Evolutionary conservation across 2,888 invertebrate genomes (phyloP), one percentile per base, ranked within the genome.

Genomic region (Plebejus melissa): DNA sequence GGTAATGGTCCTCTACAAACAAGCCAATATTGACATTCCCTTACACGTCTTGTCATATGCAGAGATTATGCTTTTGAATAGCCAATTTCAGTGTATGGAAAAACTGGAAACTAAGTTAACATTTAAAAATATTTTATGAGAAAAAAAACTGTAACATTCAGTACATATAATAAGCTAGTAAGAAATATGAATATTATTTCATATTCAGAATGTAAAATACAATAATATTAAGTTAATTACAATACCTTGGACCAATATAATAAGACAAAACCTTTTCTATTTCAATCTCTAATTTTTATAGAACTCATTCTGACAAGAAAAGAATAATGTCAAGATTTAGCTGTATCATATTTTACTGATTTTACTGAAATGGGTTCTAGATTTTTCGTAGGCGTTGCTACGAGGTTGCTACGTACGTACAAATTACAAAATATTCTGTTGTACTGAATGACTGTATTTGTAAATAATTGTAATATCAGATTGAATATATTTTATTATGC

Each of bases 11-110:
- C 65, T 65, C 32, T 65, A 36, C 32, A 65, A 65, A 65, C 65
- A 65, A 32, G 32, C 11, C 16, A 16, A 65, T 36, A 65, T 65
- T 36, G 13, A 65, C 65, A 65, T 32, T 65, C 32, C 7, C 4
- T 65, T 65, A 28, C 22, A 65, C 22, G 22, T 22, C 32, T 65
- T 65, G 65, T 65, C 65, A 65, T 65, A 36, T 65, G 65, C 65
- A 65, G 65, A 36, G 65, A 36, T 36, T 32, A 36, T 65, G 36
- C 13, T 65, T 65, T 65, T 32, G 65, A 65, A 65, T 32, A 65
- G 32, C 65, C 36, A 65, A 65, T 65, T 65, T 2, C 5, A 32
- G 13, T 4, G 32, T 65, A 4, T 13, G 22, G 22, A 22, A 22
- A 22, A 22, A 22, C 22, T 32, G 32, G 4, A 65, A 65, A 65